Evolutionary conservation across 1,140 invertebrate species (phyloP).

Genomic region (Aphelenchoides besseyi): DNA sequence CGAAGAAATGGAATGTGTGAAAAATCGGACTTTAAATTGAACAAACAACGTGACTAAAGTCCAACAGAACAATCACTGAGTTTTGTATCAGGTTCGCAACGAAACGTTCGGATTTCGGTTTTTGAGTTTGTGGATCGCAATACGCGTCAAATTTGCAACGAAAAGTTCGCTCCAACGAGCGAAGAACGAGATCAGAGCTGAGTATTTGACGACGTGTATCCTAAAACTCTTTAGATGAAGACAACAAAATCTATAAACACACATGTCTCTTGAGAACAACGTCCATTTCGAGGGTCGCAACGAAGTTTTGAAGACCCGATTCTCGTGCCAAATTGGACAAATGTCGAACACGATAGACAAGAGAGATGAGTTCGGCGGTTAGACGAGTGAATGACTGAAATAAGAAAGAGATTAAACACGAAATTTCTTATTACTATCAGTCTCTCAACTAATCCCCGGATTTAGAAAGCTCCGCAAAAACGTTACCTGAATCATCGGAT

Average conservation of each 20-base stretch:
- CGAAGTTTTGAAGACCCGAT: background rate
- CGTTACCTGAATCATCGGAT: background rate
- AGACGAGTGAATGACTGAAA: background rate
- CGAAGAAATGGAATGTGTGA: too few species aligned
- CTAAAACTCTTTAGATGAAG: background rate
- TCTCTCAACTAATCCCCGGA: background rate
- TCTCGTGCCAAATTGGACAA: background rate
- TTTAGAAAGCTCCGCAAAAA: background rate
- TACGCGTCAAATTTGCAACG: background rate
- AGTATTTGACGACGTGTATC: background rate
- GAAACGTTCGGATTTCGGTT: background rate
- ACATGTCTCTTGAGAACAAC: background rate
- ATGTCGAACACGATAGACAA: background rate
- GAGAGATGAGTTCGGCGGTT: background rate
- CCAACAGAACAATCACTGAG: background rate
- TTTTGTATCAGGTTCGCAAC: background rate
- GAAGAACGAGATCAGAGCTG: background rate
- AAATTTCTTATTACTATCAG: background rate
- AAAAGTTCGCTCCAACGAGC: background rate
- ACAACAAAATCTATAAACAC: background rate
- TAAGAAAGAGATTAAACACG: background rate
- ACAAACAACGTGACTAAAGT: background rate
- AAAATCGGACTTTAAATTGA: too few species aligned
- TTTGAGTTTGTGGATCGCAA: background rate
- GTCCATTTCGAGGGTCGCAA: background rate